These are phyloP conservation scores for Hermodice carunculata DNA, from an alignment of 2,888 invertebrate genomes.

Conservation along the genomic window DNA sequence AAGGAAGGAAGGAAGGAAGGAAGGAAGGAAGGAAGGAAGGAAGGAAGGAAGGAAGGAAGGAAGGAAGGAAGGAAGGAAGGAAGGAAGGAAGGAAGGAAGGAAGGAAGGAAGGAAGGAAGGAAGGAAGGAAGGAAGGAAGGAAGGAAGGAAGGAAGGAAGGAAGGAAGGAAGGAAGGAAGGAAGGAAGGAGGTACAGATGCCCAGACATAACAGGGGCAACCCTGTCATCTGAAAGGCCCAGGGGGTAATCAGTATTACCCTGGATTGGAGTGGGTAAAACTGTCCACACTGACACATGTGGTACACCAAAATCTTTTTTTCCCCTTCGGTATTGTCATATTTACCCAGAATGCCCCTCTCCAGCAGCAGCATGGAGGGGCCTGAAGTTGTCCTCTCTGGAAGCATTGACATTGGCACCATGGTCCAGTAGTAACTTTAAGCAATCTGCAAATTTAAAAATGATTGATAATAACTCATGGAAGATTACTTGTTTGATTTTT, in stretches of 20 bases:
- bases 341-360: slow-evolving; percentile 55
- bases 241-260: too few relatives aligned
- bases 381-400: slow-evolving; percentile 52
- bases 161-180: slow-evolving; percentile 30
- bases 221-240: too few relatives aligned
- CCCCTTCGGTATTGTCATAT: slow-evolving; percentile 14
- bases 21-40: slow-evolving; percentile 7
- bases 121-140: slow-evolving; percentile 27
- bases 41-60: slow-evolving; percentile 11
- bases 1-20: slow-evolving; percentile 22
- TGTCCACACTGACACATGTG: too few relatives aligned
- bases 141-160: slow-evolving; percentile 27
- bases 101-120: slow-evolving; percentile 28
- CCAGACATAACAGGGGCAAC: too few relatives aligned
- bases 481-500: too few relatives aligned
- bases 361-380: slow-evolving; percentile 59
- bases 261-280: too few relatives aligned
- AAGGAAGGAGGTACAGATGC: slow-evolving; percentile 10
- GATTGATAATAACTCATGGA: too few relatives aligned
- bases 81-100: slow-evolving; percentile 26
- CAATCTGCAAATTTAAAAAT: slow-evolving; percentile 60
- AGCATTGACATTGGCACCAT: slow-evolving; percentile 53
- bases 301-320: too few relatives aligned
- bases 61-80: slow-evolving; percentile 21
- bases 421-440: slow-evolving; percentile 54